Base-by-base conservation (phyloP, 2,888 invertebrate genomes). In the Chalcosyrphus nemorum region DNA sequence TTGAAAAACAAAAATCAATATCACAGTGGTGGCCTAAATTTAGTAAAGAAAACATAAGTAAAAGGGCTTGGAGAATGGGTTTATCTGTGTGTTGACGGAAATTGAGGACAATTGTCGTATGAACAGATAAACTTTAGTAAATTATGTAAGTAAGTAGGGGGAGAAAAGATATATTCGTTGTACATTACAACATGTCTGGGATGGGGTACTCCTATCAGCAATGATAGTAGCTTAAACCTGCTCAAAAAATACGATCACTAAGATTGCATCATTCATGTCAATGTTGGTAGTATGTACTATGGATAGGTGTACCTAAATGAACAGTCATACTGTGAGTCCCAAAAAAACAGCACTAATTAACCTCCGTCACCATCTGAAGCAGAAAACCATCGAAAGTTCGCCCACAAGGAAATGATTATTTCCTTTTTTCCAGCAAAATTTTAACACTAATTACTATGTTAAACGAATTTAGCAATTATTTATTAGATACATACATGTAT, bases 1-100 rank as follows among this genome's bases (percentile, higher is more conserved):
- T 59, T 59, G 41, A 41, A 41, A 59, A 43, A 41, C 41, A 59
- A 41, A 41, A 59, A 43, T 59, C 41, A 59, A 41, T 59, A 59
- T 41, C 15, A 11, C 41, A 27, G 15, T 59, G 59, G 27, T 41
- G 59, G 27, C 59, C 41, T 59, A 43, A 3, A 59, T 59, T 15
- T 59, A 9, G 7, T 24, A 5, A 4, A 1, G 9, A 13, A 21
- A 38, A 38, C 13, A 4, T 27, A 15, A 59, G 24, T 21, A 24
- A 59, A 13, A 11, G 41, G 17, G 17, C 29, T 27, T 52, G 50
- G 24, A 11, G 27, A 29, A 29, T 45, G 15, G 6, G 13, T 9
- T 29, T 32, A 32, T 17, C 54, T 54, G 5, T 59, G 5, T 59
- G 29, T 43, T 59, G 9, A 59, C 59, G 24, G 32, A 54, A 54